Evolutionary conservation across 2,888 invertebrate genomes (phyloP), one percentile per base, ranked within the genome.

Genomic region (Drosophila falleni): DNA sequence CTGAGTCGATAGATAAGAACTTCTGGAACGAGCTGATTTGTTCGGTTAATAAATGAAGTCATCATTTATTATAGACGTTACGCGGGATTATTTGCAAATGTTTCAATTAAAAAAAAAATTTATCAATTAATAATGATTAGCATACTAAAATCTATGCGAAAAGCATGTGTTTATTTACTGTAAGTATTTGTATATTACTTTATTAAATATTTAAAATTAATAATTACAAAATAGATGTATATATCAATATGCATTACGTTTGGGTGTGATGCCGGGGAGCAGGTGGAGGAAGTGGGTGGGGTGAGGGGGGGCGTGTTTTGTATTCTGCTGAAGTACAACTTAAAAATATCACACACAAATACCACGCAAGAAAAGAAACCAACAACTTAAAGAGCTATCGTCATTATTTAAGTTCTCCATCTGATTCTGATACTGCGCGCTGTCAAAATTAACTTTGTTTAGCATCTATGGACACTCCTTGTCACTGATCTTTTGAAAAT

Each of bases 261-360:
- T 64, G 63, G 39, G 55, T 50, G 41, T 19, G 50, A 26, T 56
- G 56, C 15, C 33, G 33, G 5, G 42, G 55, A n/a, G n/a, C 5
- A 15, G 55, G 62, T 72, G 42, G 46, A 15, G 11, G 29, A 41
- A 49, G 66, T 39, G 47, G 33, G 9, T 42, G 54, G 5, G 26
- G 9, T 42, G 54, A 4, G 26, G 13, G 39, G 68, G 76, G 71
- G 69, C 71, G 84, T 80, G 70, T 78, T 76, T 74, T 78, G 75
- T 80, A 85, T 86, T 87, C 74, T 86, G 79, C 79, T 86, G 82
- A 78, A 90, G 89, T 81, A 86, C 89, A 89, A 89, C 91, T 91
- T 91, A 91, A 89, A 89, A 90, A 91, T 91, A 91, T 91, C 91
- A 91, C 91, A 91, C 91, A 91, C 91, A 90, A 91, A 90, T 90